These are phyloP conservation scores for Phragmatobia fuliginosa DNA, from an alignment of 2,888 invertebrate species.

Conservation along the genomic window DNA sequence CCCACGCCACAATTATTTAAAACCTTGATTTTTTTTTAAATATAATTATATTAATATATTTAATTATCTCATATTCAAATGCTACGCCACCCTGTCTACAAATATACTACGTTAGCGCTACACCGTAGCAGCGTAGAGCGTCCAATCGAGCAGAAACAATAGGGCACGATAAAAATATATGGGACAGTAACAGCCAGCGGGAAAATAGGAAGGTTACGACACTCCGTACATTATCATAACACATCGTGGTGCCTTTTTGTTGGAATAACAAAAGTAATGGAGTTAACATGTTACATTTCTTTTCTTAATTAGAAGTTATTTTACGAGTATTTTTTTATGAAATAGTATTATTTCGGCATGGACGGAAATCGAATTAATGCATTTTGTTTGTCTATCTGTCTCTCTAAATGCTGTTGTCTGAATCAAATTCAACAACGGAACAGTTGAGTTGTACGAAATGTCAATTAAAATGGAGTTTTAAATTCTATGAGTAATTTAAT, in stretches of 20 bases:
- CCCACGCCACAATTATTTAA: no score
- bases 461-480: not conserved
- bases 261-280: conserved; percentile 31
- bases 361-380: no score
- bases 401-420: no score
- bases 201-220: conserved; percentile 29
- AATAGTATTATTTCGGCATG: not conserved
- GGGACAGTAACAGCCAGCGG: conserved; percentile 26
- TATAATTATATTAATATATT: no score
- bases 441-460: no score
- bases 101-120: conserved; percentile 43
- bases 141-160: conserved; percentile 45
- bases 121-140: conserved; percentile 26
- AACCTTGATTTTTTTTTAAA: no score
- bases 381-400: no score
- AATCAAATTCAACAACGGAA: no score
- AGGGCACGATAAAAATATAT: conserved; percentile 49
- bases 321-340: not conserved
- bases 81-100: conserved; percentile 2
- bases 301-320: not conserved
- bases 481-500: not conserved
- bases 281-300: conserved; percentile 1
- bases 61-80: not conserved
- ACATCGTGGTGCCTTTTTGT: conserved; percentile 37
- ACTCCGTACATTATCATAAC: conserved; percentile 37